A percentile compares a stretch with the other conserved stretches of the same genome.
These are phyloP conservation scores for Arnoldichthys spilopterus DNA, from an alignment of 2,797 vertebrate species.

Conservation along the genomic window DNA sequence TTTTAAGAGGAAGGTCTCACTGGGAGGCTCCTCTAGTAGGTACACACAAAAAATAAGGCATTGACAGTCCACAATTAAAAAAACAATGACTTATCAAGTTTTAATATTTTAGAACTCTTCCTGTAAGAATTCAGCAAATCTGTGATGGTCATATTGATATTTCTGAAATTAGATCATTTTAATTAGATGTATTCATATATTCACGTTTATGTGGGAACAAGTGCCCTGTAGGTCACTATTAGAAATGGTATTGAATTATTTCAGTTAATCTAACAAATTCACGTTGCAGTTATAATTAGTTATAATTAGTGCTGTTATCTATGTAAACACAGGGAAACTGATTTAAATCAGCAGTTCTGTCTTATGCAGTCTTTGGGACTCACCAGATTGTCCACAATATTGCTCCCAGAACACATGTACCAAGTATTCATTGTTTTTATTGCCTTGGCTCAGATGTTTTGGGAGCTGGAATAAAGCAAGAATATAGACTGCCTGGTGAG, in stretches of 20 bases:
- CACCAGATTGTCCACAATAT: background rate
- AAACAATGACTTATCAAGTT: background rate
- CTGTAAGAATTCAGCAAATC: background rate
- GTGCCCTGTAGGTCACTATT: slow-evolving; percentile 12
- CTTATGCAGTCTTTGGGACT: background rate
- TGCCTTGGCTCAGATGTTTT: background rate
- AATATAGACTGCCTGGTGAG: background rate
- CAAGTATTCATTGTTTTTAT: background rate
- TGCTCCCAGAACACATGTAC: background rate
- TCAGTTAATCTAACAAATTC: slow-evolving; percentile 1
- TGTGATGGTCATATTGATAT: background rate
- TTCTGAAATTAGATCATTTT: background rate
- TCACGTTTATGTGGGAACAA: background rate
- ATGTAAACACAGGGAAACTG: background rate
- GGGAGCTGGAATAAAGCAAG: background rate
- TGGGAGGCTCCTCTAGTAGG: too few relatives aligned
- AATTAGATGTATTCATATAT: background rate
- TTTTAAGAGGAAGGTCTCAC: too few relatives aligned
- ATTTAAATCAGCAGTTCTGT: background rate
- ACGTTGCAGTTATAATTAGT: background rate
- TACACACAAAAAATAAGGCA: background rate
- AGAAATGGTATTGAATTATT: slow-evolving; percentile 45
- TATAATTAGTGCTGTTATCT: background rate
- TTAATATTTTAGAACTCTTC: background rate
- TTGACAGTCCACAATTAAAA: background rate